These are phyloP conservation scores for Lepilemur septentrionalis DNA, from an alignment of 2,797 vertebrate species.

Conservation along the genomic window DNA sequence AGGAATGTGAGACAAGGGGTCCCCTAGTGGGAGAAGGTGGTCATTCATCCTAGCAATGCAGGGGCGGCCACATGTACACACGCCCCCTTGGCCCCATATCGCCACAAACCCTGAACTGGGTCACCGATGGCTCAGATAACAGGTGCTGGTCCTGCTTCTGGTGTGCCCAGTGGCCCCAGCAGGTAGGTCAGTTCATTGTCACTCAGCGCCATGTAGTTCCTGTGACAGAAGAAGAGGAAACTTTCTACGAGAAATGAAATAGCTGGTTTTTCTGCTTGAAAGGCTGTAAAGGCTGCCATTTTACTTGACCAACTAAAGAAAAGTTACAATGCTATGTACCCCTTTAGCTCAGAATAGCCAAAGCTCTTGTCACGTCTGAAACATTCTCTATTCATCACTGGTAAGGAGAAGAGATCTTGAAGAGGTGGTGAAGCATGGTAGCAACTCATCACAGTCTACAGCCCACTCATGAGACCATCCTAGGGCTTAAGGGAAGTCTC, in stretches of 20 bases:
- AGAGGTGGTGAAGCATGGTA: neutral
- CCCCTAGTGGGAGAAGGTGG: neutral
- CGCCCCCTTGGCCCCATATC: accelerated
- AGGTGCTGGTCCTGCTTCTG: neutral
- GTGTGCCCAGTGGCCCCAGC: neutral
- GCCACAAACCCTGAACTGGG: neutral
- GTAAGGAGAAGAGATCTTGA: neutral
- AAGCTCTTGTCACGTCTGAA: neutral
- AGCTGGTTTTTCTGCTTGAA: neutral
- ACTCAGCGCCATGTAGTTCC: neutral
- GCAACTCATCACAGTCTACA: neutral
- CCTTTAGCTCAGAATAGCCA: neutral
- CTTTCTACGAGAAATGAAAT: neutral
- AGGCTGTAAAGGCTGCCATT: neutral
- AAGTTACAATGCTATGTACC: too few relatives aligned
- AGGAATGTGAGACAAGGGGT: neutral
- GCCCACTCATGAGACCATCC: neutral
- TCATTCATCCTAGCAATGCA: neutral
- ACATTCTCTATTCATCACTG: neutral
- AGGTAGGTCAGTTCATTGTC: neutral
- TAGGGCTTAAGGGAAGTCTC: neutral
- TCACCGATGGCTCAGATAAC: neutral
- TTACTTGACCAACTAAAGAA: neutral
- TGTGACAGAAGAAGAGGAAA: neutral
- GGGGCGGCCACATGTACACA: accelerated